A percentile compares a stretch with the other conserved stretches of the same genome.
These are phyloP conservation scores for Cheilosia soror DNA, from an alignment of 2,888 invertebrate species.

Conservation along the genomic window DNA sequence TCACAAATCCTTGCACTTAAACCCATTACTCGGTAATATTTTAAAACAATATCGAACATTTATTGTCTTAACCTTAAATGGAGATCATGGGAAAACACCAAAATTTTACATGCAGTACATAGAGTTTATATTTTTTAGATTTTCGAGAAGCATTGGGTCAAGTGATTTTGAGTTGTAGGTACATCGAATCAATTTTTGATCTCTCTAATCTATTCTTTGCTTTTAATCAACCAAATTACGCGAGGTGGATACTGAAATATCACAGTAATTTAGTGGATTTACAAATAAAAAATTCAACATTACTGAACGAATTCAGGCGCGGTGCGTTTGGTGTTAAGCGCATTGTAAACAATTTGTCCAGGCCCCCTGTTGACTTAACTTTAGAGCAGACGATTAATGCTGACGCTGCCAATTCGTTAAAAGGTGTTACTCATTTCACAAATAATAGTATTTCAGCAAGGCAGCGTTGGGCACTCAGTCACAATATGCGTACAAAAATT, in stretches of 20 bases:
- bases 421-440: slow-evolving; percentile 2
- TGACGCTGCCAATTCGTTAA: slow-evolving; percentile 6
- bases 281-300: neutral
- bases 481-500: too few species aligned
- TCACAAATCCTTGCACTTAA: too few species aligned
- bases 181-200: slow-evolving; percentile 10
- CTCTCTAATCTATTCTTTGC: slow-evolving; percentile 2
- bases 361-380: neutral
- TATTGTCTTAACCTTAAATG: neutral
- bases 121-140: slow-evolving; percentile 10
- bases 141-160: slow-evolving; percentile 19
- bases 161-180: slow-evolving; percentile 15
- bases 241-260: slow-evolving; percentile 6
- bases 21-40: too few species aligned
- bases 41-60: neutral
- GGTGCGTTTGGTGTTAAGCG: slow-evolving; percentile 11
- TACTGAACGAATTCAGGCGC: slow-evolving; percentile 18
- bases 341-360: neutral
- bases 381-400: neutral
- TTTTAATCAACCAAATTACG: slow-evolving; percentile 15
- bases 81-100: slow-evolving; percentile 9
- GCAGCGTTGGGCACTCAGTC: slow-evolving; percentile 17
- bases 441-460: slow-evolving; percentile 18
- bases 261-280: slow-evolving; percentile 7
- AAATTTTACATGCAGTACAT: slow-evolving; percentile 20